Evolutionary conservation across 2,888 invertebrate species (phyloP), one percentile per base, ranked within the genome.

Genomic region (Limnephilus lunatus): DNA sequence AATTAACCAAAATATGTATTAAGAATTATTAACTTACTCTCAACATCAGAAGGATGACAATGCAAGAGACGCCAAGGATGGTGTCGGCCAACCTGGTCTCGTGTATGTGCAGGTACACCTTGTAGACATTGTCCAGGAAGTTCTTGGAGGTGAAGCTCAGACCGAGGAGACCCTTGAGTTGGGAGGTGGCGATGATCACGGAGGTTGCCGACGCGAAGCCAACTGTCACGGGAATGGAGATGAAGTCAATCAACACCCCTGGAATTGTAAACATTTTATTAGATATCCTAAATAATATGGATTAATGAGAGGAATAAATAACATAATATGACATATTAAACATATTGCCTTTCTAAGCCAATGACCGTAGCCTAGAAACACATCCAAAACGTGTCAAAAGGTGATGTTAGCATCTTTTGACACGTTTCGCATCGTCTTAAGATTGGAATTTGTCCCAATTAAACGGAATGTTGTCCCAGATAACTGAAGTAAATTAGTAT

Each of bases 121-220:
- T 97, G 92, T 96, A 96, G 48, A 98, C 95, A 2, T 98, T 98
- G 94, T 98, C 97, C 83, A 98, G 94, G 94, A 98, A 98, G 91
- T 97, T 97, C 44, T 97, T 97, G 0, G 98, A 97, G 44, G 97
- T 97, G 93, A 98, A 98, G 94, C 97, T 97, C 32, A 98, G 94
- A 0, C 98, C 98, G 53, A 98, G 95, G 82, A 95, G 94, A 48
- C 97, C 97, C 94, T 98, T 98, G 1, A 98, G 95, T 95, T 99
- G 99, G 0, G 98, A 98, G 30, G 97, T 97, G 5, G 98, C 98
- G 92, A 99, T 99, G 93, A 98, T 98, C 82, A 99, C 97, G 80
- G 99, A 98, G 0, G 98, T 98, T 0, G 98, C 99, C 11, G 98
- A 98, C 1, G 99, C 98, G 95, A 99, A 99, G 0, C 98, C 98